Conservation (phyloP, 2,113 vertebrate genomes). For the Callaeas wilsoni region DNA sequence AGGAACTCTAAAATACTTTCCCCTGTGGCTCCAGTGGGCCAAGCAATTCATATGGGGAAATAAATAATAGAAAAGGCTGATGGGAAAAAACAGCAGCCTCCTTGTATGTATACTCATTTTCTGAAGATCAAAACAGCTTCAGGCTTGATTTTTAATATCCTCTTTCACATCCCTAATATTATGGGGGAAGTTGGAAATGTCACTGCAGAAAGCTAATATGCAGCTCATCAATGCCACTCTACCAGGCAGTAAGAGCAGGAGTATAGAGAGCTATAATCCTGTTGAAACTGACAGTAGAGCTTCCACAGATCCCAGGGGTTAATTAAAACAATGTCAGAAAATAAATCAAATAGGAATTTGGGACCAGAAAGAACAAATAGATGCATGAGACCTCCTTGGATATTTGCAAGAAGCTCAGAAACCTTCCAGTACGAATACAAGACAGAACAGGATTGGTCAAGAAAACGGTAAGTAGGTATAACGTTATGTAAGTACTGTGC, state of each 20-base stretch:
- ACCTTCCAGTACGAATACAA: not conserved
- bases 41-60: not conserved
- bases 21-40: not conserved
- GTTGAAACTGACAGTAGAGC: not conserved
- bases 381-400: not conserved
- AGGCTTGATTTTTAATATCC: not conserved
- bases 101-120: not conserved
- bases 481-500: not conserved
- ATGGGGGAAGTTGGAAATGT: not conserved
- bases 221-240: not conserved
- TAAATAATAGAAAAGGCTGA: not conserved
- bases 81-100: not conserved
- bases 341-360: not conserved
- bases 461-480: not conserved
- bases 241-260: not conserved
- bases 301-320: not conserved
- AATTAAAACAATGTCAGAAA: not conserved
- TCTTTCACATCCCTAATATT: not conserved
- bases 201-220: not conserved
- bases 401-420: not conserved
- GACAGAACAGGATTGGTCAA: not conserved
- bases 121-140: not conserved
- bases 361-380: not conserved
- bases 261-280: not conserved
- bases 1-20: not conserved